These are phyloP conservation scores for Caenorhabditis tropicalis DNA, from an alignment of 1,140 invertebrate species.

Conservation along the genomic window DNA sequence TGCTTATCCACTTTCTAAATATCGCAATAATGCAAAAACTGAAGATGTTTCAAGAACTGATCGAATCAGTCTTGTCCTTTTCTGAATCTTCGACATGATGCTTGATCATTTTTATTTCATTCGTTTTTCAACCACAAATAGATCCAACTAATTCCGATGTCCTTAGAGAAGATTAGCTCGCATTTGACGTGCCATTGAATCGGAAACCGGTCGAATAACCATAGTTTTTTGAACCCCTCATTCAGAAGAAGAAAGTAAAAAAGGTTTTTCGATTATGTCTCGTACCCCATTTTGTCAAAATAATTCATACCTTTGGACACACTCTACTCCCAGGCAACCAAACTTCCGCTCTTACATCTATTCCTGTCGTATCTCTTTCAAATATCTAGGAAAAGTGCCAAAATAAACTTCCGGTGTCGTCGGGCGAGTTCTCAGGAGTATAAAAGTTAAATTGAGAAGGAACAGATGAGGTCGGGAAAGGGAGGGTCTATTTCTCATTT, in stretches of 20 bases:
- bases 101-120: background rate
- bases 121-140: background rate
- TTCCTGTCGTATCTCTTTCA: constrained; percentile 6
- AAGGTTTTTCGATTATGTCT: constrained; percentile 22
- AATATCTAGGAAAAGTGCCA: background rate
- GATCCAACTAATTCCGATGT: background rate
- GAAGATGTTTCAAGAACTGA: too few species aligned
- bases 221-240: background rate
- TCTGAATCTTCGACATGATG: too few species aligned
- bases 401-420: background rate
- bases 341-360: constrained; percentile 10
- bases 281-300: background rate
- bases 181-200: background rate
- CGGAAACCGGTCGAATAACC: constrained; percentile 25
- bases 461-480: constrained; percentile 27
- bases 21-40: too few species aligned
- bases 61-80: too few species aligned
- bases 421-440: background rate
- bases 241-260: background rate
- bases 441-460: constrained; percentile 26
- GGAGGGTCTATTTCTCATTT: background rate
- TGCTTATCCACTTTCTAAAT: too few species aligned
- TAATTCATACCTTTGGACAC: constrained; percentile 34
- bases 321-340: background rate
- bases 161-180: constrained; percentile 2